A percentile compares a stretch with the other conserved stretches of the same genome.
Evolutionary conservation across 1,140 invertebrate genomes (phyloP).

Genomic region (Pachyrhynchus sulphureomaculatus): DNA sequence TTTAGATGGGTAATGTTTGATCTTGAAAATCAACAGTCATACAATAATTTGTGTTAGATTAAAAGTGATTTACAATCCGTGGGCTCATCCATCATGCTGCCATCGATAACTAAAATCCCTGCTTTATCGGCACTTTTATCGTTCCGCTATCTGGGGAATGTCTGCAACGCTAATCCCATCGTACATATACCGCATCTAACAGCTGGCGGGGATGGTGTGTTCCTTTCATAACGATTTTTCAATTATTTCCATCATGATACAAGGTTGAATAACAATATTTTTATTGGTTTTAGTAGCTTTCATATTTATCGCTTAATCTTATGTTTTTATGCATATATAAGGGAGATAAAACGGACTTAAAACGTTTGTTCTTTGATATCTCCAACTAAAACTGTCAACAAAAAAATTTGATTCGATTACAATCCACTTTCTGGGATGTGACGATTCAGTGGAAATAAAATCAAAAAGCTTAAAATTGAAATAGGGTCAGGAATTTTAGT

Average conservation of each 20-base stretch:
- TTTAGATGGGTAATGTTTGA: constrained; percentile 26
- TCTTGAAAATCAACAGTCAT: constrained; percentile 24
- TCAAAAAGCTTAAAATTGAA: no score
- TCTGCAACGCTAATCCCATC: constrained; percentile 40
- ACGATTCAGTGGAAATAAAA: no score
- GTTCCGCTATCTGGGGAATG: constrained; percentile 39
- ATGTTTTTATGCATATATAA: no score
- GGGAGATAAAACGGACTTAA: no score
- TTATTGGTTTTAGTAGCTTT: background rate
- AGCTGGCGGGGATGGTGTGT: constrained; percentile 11
- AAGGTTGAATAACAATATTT: constrained; percentile 1
- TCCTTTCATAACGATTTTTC: constrained; percentile 31
- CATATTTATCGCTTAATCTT: no score
- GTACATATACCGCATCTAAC: constrained; percentile 16
- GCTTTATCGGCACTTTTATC: constrained; percentile 45
- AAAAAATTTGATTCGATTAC: no score
- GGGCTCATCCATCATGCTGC: constrained; percentile 44
- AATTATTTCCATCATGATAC: background rate
- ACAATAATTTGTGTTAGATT: constrained; percentile 45
- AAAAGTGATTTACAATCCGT: constrained; percentile 49
- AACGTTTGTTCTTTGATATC: no score
- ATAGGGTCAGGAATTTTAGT: no score
- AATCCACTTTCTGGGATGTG: no score
- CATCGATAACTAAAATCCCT: constrained; percentile 47
- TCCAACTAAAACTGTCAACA: no score